phyloP scores from a whole-genome alignment of 2,113 vertebrate genomes.

The Cygnus buccinator region DNA sequence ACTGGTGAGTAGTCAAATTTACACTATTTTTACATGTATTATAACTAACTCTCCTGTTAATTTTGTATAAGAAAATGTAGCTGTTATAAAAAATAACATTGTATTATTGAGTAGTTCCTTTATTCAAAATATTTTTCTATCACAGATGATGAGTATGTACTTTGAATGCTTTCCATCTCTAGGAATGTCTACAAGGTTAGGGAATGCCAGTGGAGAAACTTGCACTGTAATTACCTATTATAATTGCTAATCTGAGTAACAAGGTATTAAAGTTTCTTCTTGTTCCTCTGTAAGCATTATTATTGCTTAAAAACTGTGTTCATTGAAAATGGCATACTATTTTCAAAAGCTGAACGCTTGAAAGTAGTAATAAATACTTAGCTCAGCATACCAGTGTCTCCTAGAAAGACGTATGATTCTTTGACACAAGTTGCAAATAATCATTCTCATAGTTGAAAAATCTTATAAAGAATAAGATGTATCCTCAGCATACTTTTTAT shows the following conservation, averaged over 20 bases:
- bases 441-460: not conserved
- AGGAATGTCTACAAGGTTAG: not conserved
- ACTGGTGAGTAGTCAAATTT: not conserved
- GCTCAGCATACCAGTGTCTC: not conserved
- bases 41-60: not conserved
- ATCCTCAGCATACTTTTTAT: not conserved
- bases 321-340: not conserved
- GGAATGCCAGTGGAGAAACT: not conserved
- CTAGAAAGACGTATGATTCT: not conserved
- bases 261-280: not conserved
- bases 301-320: not conserved
- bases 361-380: not conserved
- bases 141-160: not conserved
- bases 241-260: not conserved
- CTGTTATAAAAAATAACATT: not conserved
- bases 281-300: not conserved
- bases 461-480: not conserved
- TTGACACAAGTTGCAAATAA: not conserved
- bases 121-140: not conserved
- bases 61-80: not conserved
- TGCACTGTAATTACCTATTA: not conserved
- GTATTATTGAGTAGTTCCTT: not conserved
- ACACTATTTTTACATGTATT: not conserved
- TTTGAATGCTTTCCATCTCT: not conserved
- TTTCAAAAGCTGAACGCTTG: not conserved